A percentile compares a stretch with the other conserved stretches of the same genome.
phyloP scores from a whole-genome alignment of 1,140 invertebrate genomes.

The Solenopsis fugax region DNA sequence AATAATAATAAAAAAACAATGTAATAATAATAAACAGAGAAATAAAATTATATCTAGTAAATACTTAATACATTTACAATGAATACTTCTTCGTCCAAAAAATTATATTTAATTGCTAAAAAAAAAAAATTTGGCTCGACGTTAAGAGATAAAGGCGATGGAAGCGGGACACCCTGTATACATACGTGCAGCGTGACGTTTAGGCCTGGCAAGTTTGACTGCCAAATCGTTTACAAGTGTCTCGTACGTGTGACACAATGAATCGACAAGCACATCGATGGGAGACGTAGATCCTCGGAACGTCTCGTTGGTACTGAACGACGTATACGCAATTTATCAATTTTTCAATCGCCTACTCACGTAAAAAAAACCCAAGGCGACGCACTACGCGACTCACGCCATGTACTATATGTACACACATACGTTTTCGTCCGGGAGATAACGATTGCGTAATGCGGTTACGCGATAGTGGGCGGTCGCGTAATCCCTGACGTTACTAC shows the following conservation, averaged over 20 bases:
- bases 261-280: too few relatives aligned
- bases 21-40: not conserved
- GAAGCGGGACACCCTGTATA: not conserved
- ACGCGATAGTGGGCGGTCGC: not conserved
- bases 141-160: not conserved
- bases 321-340: slow-evolving; percentile 29
- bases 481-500: slow-evolving; percentile 32
- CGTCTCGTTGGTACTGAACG: not conserved
- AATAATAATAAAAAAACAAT: not conserved
- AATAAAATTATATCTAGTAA: not conserved
- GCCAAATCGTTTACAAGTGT: not conserved
- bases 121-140: not conserved
- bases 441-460: slow-evolving; percentile 53
- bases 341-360: not conserved
- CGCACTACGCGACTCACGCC: slow-evolving; percentile 1
- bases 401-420: not conserved
- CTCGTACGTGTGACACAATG: not conserved
- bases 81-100: not conserved
- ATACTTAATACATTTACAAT: not conserved
- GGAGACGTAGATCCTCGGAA: not conserved
- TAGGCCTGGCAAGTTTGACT: not conserved
- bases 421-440: slow-evolving; percentile 10
- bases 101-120: too few relatives aligned
- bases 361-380: slow-evolving; percentile 2
- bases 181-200: not conserved